phyloP scores from a whole-genome alignment of 2,113 vertebrate genomes.

The Oostethus manadensis region DNA sequence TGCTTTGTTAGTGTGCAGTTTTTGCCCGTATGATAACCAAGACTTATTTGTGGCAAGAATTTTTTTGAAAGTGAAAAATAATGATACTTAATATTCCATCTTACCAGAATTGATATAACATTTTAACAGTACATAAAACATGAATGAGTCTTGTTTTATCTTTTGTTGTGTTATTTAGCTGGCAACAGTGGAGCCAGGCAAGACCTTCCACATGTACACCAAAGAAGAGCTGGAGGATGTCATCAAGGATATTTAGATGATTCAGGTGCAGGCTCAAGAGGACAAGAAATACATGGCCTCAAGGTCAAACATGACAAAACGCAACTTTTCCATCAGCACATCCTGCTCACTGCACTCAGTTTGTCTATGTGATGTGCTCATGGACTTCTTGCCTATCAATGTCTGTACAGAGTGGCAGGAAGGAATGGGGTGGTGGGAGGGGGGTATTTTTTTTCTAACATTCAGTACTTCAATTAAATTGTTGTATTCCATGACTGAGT shows the following conservation, averaged over 20 bases:
- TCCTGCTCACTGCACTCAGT: constrained; percentile 39
- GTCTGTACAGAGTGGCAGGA: constrained; percentile 49
- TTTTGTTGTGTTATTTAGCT: constrained; percentile 73
- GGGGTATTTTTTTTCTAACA: constrained; percentile 66
- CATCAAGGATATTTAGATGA: constrained; percentile 92
- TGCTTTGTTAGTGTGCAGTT: too few relatives aligned
- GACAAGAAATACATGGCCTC: constrained; percentile 23
- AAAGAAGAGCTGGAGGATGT: constrained; percentile 98
- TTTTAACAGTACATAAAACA: too few relatives aligned
- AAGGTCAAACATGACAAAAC: constrained; percentile 29
- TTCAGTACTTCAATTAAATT: constrained; percentile 68
- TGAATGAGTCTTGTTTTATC: not conserved
- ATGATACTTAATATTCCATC: too few relatives aligned
- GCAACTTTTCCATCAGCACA: constrained; percentile 50
- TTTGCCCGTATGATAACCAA: too few relatives aligned
- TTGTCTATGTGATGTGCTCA: constrained; percentile 54
- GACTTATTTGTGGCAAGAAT: too few relatives aligned
- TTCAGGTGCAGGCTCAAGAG: constrained; percentile 21
- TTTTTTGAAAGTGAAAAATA: too few relatives aligned
- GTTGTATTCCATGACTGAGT: constrained; percentile 58
- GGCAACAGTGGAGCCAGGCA: constrained; percentile 89
- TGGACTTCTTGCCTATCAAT: constrained; percentile 47
- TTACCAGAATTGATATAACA: too few relatives aligned
- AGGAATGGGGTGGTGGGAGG: constrained; percentile 27
- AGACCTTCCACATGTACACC: constrained; percentile 98